phyloP scores from a whole-genome alignment of 2,113 vertebrate genomes.

The Melospiza melodia region DNA sequence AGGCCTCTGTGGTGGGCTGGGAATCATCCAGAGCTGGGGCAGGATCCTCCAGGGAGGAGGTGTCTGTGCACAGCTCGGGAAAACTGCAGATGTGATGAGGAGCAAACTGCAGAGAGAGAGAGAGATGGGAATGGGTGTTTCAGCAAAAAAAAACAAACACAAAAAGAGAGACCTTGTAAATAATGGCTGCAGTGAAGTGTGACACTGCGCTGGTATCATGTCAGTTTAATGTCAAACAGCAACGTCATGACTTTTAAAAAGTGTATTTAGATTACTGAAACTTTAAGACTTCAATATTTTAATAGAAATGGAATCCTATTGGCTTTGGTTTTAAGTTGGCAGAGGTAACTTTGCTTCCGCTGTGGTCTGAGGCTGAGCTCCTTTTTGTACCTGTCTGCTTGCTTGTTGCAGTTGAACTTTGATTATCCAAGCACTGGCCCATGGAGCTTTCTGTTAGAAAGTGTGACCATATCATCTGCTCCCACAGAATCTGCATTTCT shows the following conservation, averaged over 20 bases:
- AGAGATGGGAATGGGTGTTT: slow-evolving; percentile 48
- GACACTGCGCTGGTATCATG: slow-evolving; percentile 47
- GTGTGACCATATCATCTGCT: slow-evolving; percentile 26
- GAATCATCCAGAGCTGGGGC: neutral
- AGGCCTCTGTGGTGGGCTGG: neutral
- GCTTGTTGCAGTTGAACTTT: slow-evolving; percentile 56
- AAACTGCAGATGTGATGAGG: neutral
- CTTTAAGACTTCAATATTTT: slow-evolving; percentile 65
- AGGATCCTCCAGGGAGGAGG: neutral
- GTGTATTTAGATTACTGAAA: slow-evolving; percentile 59
- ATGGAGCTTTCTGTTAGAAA: slow-evolving; percentile 49
- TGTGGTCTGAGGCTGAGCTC: slow-evolving; percentile 39
- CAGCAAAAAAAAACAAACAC: neutral
- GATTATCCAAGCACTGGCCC: slow-evolving; percentile 16
- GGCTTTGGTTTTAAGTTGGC: slow-evolving; percentile 66
- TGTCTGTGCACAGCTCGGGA: neutral
- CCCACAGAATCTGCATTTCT: slow-evolving; percentile 36
- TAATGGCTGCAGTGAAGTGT: slow-evolving; percentile 46
- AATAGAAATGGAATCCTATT: slow-evolving; percentile 46
- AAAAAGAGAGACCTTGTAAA: slow-evolving; percentile 36
- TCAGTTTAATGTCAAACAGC: slow-evolving; percentile 38
- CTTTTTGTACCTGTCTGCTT: slow-evolving; percentile 35
- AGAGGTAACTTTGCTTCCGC: slow-evolving; percentile 55
- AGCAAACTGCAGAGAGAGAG: neutral
- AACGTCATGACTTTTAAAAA: slow-evolving; percentile 31